phyloP scores from a whole-genome alignment of 2,797 vertebrate genomes.

The Sebastes cheni region DNA sequence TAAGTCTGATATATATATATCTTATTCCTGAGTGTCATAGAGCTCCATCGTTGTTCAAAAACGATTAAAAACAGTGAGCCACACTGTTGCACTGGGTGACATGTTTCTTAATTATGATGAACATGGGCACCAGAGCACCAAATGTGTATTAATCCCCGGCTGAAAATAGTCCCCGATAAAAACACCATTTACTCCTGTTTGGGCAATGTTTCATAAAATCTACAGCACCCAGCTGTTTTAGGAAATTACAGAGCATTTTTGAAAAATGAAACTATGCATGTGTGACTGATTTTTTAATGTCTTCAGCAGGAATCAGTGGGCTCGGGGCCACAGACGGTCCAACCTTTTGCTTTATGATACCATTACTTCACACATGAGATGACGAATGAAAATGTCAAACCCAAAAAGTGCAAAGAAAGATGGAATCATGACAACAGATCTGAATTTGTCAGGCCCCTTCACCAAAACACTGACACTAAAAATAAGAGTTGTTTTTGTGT shows the following conservation, averaged over 20 bases:
- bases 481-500: neutral
- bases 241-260: neutral
- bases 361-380: neutral
- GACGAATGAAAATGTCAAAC: neutral
- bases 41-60: neutral
- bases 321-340: neutral
- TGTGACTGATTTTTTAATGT: neutral
- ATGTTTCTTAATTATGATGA: neutral
- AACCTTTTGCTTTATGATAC: neutral
- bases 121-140: neutral
- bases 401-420: neutral
- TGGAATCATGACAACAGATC: neutral
- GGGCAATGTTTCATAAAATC: neutral
- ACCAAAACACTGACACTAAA: neutral
- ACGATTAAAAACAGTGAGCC: neutral
- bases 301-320: neutral
- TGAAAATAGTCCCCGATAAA: neutral
- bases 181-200: neutral
- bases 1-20: neutral
- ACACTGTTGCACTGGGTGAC: neutral
- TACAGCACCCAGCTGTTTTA: neutral
- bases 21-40: neutral
- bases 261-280: neutral
- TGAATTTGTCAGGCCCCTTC: neutral
- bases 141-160: neutral